Base-by-base conservation (phyloP, 2,888 invertebrate species). In the Mechanitis mazaeus region DNA sequence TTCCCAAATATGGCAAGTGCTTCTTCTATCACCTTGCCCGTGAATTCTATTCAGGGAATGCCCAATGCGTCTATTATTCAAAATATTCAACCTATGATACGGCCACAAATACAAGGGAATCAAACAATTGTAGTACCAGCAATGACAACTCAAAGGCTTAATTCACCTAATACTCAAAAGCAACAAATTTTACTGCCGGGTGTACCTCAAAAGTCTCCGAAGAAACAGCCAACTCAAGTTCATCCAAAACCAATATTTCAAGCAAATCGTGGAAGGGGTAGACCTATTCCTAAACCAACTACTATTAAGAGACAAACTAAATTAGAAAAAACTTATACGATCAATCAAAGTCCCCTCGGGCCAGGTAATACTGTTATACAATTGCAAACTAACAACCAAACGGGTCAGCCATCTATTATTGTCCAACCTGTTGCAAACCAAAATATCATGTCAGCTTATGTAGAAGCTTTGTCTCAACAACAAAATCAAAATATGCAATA, bases 401-500 rank as follows among this genome's bases (percentile, higher is more conserved):
- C 90, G 50, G 87, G 89, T 2, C 91, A 92, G 68, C 94, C 94
- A 0, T 92, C 93, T 0, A 92, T 95, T 31, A 93, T 94, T 69
- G 91, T 95, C 1, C 94, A 94, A 75, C 94, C 94, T 72, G 88
- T 93, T 9, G 82, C 84, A 42, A 91, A 91, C 72, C 91, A 92
- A 61, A 92, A 91, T 60, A 87, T 93, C 47, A 91, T 93, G 88
- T 93, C 93, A 2, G 85, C 85, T 20, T 94, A 94, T 79, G 93
- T 94, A 2, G 94, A 94, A 74, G 91, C 93, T 0, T 88, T 94
- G 69, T 94, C 94, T 57, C 94, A 94, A 72, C 93, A 93, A 69
- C 92, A 93, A 61, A 92, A 92, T 63, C 94, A 94, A 77, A 94
- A 94, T 75, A 89, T 95, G 80, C 95, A 95, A 73, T 95, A 95